Percentiles rank a stretch among this genome's conserved stretches.
phyloP scores from a whole-genome alignment of 2,113 vertebrate species.

The Cyphomyrus discorhynchus region DNA sequence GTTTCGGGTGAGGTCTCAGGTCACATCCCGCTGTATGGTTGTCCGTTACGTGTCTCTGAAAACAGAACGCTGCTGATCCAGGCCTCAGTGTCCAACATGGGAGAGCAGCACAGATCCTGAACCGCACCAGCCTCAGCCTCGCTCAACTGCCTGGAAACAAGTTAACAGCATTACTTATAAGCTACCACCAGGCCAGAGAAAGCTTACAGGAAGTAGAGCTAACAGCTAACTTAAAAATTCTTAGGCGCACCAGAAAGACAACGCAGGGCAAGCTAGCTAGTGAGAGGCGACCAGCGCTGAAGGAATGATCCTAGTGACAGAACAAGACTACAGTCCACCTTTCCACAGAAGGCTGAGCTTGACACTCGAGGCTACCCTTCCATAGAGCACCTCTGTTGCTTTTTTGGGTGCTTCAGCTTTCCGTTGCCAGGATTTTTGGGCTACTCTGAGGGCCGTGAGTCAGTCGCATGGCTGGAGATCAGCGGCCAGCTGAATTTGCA shows the following conservation, averaged over 20 bases:
- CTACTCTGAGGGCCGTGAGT: neutral
- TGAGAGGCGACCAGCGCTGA: neutral
- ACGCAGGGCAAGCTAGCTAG: neutral
- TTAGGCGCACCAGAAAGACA: neutral
- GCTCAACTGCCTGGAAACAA: neutral
- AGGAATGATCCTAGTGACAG: neutral
- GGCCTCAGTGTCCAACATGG: neutral
- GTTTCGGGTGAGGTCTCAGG: neutral
- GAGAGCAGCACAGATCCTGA: neutral
- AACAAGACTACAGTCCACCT: neutral
- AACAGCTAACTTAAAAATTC: neutral
- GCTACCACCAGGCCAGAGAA: neutral
- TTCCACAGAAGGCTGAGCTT: neutral
- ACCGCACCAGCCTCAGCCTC: neutral
- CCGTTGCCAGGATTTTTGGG: neutral
- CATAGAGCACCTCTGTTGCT: constrained; percentile 39
- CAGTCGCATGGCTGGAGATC: constrained; percentile 32
- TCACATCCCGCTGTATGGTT: neutral
- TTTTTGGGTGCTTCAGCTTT: constrained; percentile 29
- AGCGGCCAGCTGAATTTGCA: neutral
- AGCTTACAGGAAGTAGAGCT: neutral
- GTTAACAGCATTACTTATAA: neutral
- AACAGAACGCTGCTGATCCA: neutral
- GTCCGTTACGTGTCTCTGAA: neutral
- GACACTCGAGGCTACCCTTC: constrained; percentile 8